A percentile compares a stretch with the other conserved stretches of the same genome.
Evolutionary conservation across 2,797 vertebrate genomes (phyloP).

Genomic region (Rhodeus uyekii): DNA sequence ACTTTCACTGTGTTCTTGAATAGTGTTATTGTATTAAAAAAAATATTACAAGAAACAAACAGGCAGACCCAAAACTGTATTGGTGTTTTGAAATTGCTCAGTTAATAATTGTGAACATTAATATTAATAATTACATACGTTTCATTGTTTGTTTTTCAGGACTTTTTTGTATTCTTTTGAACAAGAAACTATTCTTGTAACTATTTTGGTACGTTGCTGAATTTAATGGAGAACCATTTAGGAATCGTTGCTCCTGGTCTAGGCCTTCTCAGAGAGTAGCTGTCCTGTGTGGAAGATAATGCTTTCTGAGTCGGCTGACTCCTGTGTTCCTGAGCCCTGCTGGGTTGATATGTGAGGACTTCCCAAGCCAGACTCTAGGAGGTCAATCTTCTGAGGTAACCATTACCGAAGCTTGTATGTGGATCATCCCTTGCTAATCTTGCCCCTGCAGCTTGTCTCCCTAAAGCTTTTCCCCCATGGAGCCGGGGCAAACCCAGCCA

Average conservation of each 20-base stretch:
- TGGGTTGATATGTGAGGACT: conserved; percentile 11
- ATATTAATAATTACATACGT: too few relatives aligned
- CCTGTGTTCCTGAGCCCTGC: conserved; percentile 29
- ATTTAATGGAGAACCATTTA: background rate
- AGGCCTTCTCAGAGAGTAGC: background rate
- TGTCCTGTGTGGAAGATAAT: conserved; percentile 25
- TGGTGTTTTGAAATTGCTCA: too few relatives aligned
- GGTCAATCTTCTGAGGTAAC: conserved; percentile 37
- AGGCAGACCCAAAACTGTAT: background rate
- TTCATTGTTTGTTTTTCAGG: too few relatives aligned
- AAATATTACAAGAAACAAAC: background rate
- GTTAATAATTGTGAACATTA: too few relatives aligned
- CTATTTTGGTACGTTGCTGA: background rate
- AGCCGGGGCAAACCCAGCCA: conserved; percentile 49
- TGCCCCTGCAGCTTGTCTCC: conserved; percentile 32
- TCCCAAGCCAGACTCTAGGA: conserved; percentile 32
- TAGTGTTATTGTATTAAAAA: background rate
- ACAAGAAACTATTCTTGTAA: background rate
- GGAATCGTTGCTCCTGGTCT: background rate
- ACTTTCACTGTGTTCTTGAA: background rate
- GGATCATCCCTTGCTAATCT: conserved; percentile 50
- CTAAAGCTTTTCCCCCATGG: conserved; percentile 27
- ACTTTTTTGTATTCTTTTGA: background rate
- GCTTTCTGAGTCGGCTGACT: conserved; percentile 15
- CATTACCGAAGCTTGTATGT: conserved; percentile 30